phyloP scores from a whole-genome alignment of 30 jellyfish, hydroid and myxozoan species.

The Nemopilema nomurai region DNA sequence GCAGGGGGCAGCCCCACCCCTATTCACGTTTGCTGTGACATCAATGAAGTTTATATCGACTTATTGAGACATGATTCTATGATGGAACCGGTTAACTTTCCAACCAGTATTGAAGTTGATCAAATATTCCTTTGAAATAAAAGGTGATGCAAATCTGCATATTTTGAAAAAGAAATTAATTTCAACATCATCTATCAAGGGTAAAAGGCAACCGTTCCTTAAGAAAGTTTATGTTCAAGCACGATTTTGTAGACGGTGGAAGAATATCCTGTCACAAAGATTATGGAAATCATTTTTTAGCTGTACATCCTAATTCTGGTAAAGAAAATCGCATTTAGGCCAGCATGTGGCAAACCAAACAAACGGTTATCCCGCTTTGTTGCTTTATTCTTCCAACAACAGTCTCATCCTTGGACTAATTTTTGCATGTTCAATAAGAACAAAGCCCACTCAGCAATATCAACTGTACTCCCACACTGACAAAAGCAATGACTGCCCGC shows the following conservation, averaged over 20 bases:
- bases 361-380: neutral
- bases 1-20: no score
- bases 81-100: no score
- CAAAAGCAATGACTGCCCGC: neutral
- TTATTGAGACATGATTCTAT: no score
- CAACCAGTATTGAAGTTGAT: no score
- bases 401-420: neutral
- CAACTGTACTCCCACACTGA: neutral
- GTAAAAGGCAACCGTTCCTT: neutral
- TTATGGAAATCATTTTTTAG: neutral
- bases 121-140: no score
- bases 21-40: no score
- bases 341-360: neutral
- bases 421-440: neutral
- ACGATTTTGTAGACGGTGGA: neutral
- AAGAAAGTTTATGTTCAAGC: neutral
- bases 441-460: neutral
- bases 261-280: neutral
- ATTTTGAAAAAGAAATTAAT: no score
- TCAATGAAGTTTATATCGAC: no score
- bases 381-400: neutral
- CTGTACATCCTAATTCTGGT: neutral
- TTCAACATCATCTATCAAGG: neutral
- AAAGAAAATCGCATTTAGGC: neutral
- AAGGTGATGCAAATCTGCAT: no score